Conservation (phyloP, 2,888 invertebrate species). For the Lasioglossum vierecki region DNA sequence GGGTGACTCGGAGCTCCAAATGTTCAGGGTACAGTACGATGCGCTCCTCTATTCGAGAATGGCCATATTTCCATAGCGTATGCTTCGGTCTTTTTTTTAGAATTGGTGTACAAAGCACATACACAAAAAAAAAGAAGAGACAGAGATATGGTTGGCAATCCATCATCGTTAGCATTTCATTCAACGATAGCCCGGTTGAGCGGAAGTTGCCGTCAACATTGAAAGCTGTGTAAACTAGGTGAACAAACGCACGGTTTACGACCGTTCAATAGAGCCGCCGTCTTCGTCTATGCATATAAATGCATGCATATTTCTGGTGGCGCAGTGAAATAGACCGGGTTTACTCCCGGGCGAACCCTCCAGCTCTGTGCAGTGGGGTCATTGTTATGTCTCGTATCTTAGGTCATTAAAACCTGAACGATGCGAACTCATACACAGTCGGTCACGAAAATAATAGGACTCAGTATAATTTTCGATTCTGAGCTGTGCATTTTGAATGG, state of each 20-base stretch:
- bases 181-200: constrained; percentile 70
- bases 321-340: neutral
- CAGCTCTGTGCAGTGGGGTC: neutral
- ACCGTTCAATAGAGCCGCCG: constrained; percentile 60
- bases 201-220: constrained; percentile 71
- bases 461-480: too few species aligned
- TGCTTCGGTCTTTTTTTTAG: constrained; percentile 13
- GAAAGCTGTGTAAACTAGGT: constrained; percentile 76
- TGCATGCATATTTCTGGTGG: neutral
- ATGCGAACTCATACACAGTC: neutral
- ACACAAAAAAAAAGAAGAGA: constrained; percentile 36
- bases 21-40: constrained; percentile 14
- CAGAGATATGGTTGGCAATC: constrained; percentile 63
- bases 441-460: too few species aligned
- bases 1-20: constrained; percentile 23
- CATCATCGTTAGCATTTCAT: constrained; percentile 80
- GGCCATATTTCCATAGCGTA: neutral
- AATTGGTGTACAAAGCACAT: constrained; percentile 49
- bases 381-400: neutral
- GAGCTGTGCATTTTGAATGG: too few species aligned
- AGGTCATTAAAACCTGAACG: neutral
- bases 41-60: constrained; percentile 6
- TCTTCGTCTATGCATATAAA: constrained; percentile 38
- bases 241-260: constrained; percentile 76
- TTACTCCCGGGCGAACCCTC: neutral